These are phyloP conservation scores for Strigamia maritima DNA, from an alignment of 2,888 invertebrate genomes.

Conservation along the genomic window DNA sequence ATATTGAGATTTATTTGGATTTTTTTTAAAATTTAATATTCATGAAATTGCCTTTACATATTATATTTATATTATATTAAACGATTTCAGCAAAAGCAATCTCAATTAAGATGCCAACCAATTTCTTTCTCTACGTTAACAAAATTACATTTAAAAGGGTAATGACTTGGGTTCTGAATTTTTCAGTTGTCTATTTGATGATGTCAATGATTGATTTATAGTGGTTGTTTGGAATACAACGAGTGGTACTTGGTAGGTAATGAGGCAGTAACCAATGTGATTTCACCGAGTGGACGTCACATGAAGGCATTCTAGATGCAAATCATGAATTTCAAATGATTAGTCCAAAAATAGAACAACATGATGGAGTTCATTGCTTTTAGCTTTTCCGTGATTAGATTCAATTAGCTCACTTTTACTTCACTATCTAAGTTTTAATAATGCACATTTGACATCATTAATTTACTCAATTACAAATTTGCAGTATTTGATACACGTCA, in stretches of 20 bases:
- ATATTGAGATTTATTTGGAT: not conserved
- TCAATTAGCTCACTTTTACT: not conserved
- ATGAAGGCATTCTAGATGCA: conserved; percentile 16
- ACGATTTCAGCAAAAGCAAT: not conserved
- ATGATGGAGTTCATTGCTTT: not conserved
- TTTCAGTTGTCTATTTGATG: not conserved
- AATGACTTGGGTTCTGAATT: no score
- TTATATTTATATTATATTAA: not conserved
- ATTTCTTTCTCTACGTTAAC: no score
- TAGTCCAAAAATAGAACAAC: not conserved
- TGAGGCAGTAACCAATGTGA: conserved; percentile 16
- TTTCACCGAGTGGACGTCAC: conserved; percentile 3
- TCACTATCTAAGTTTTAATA: not conserved
- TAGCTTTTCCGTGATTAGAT: not conserved
- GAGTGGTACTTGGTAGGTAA: not conserved
- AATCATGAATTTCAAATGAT: conserved; percentile 2
- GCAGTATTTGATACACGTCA: not conserved
- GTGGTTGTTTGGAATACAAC: not conserved
- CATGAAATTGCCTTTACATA: not conserved
- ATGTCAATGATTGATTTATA: not conserved
- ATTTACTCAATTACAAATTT: not conserved
- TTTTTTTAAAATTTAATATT: not conserved
- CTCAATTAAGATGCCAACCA: not conserved
- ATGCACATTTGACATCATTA: not conserved
- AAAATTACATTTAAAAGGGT: no score